Evolutionary conservation across 2,113 vertebrate species (phyloP), one percentile per base, ranked within the genome.

Genomic region (Eublepharis macularius): DNA sequence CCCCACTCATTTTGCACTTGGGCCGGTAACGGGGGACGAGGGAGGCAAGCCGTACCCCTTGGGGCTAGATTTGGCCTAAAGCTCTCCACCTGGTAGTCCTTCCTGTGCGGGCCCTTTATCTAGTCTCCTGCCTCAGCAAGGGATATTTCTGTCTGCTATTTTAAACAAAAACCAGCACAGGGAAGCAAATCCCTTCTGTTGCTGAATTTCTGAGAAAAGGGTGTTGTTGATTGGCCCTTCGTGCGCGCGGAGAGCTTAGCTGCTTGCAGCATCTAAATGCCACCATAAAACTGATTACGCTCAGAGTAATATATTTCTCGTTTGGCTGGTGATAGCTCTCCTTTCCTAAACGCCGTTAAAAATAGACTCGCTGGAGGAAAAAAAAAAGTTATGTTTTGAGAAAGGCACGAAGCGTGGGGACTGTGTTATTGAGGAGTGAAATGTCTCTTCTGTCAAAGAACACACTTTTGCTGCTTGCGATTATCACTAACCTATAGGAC

Each of bases 201-300:
- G 57, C n/a, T 43, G 76, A 70, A 80, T 41, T 89, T 88, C 90
- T 73, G 51, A 90, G 84, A 92, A 90, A 90, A 90, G 82, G 83
- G 69, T 39, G 79, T 47, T 77, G 60, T 75, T 79, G 54, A 79
- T 79, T 81, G 26, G 60, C 74, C 84, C 47, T 24, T 90, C 86
- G 60, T 69, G 72, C 49, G 41, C 7, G 6, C 32, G 63, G 80
- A 81, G 26, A 80, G n/a, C 32, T 3, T 51, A 29, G 79, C 84
- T 86, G 84, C 69, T 43, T 86, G 49, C 69, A 88, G 70, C 32
- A 69, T 75, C 26, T 7, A 78, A 41, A 86, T 34, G 70, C 82
- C 1, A 68, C 70, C 41, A 39, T 89, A 60, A 77, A 86, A 17
- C 75, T 74, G 86, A 86, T 81, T 82, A 74, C 29, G 76, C 81